These are phyloP conservation scores for Anastatus disparis DNA, from an alignment of 1,140 invertebrate species.

Conservation along the genomic window DNA sequence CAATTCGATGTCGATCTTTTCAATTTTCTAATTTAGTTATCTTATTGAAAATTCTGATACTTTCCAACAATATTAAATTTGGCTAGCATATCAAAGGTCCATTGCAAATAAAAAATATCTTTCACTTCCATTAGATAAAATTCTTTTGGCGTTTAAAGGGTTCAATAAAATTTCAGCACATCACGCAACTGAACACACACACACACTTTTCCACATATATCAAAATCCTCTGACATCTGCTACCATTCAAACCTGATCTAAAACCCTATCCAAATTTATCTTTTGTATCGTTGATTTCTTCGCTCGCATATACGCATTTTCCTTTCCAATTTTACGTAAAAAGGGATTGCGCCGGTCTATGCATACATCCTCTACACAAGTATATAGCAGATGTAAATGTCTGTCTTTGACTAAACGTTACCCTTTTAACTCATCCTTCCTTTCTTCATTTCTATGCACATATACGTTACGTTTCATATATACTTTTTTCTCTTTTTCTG, in stretches of 20 bases:
- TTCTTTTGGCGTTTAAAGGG: background rate
- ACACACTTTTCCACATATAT: background rate
- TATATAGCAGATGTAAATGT: slow-evolving; percentile 16
- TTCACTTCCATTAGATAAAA: background rate
- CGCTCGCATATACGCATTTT: background rate
- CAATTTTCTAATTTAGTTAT: too few relatives aligned
- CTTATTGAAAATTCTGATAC: too few relatives aligned
- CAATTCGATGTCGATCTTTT: too few relatives aligned
- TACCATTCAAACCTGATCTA: too few relatives aligned
- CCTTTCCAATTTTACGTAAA: slow-evolving; percentile 32
- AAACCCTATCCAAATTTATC: too few relatives aligned
- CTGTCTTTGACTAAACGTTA: too few relatives aligned
- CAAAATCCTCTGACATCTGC: background rate
- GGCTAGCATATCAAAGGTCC: too few relatives aligned
- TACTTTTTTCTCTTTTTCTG: background rate
- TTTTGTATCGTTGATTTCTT: background rate
- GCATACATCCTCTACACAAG: background rate
- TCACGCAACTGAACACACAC: background rate
- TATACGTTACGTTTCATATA: slow-evolving; percentile 2
- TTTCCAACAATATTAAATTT: too few relatives aligned
- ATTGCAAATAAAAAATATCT: too few relatives aligned
- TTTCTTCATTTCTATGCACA: background rate
- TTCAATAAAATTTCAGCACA: background rate
- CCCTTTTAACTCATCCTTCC: background rate
- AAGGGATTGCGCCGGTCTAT: background rate